Evolutionary conservation across 2,113 vertebrate genomes (phyloP), one percentile per base, ranked within the genome.

Genomic region (Eulemur macaco): DNA sequence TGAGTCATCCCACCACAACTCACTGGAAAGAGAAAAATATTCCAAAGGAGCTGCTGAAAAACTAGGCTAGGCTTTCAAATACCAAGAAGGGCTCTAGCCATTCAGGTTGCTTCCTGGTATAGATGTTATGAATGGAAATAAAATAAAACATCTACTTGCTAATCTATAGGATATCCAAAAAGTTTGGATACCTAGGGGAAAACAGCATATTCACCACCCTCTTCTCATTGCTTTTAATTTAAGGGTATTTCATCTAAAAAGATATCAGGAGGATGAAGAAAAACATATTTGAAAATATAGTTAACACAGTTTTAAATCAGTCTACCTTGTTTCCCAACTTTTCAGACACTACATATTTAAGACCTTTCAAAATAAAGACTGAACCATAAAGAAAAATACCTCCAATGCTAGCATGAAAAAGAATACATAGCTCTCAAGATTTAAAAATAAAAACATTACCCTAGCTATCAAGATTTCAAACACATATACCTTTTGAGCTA

Each of bases 291-390:
- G 54, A 88, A 87, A 91, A 85, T 50, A 90, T 7, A 94, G 76
- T 73, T 89, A 76, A 78, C 39, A 69, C 2, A 31, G 6, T 47
- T 95, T 93, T 45, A 86, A 54, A 86, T 78, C 58, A 74, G 39
- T 80, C 91, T 50, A 88, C 45, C 71, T 69, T 89, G 6, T 68
- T 96, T 91, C 8, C 52, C 23, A 95, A 6, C 34, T 52, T 76
- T 86, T 92, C 23, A 76, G 84, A 69, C 14, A 58, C 68, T 86
- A 60, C n/a, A 69, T 86, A 66, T 66, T 91, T 80, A 95, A 45
- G 45, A 54, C 29, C n/a, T 66, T 94, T 82, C 47, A 73, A 95
- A 94, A 94, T 77, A 95, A 89, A 93, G 77, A 56, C 54, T 68
- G 15, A 95, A 74, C 8, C 9, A 58, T 37, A 89, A 87, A 52